A percentile compares a stretch with the other conserved stretches of the same genome.
These are phyloP conservation scores for Trichomalopsis sarcophagae DNA, from an alignment of 1,140 invertebrate genomes.

Conservation along the genomic window DNA sequence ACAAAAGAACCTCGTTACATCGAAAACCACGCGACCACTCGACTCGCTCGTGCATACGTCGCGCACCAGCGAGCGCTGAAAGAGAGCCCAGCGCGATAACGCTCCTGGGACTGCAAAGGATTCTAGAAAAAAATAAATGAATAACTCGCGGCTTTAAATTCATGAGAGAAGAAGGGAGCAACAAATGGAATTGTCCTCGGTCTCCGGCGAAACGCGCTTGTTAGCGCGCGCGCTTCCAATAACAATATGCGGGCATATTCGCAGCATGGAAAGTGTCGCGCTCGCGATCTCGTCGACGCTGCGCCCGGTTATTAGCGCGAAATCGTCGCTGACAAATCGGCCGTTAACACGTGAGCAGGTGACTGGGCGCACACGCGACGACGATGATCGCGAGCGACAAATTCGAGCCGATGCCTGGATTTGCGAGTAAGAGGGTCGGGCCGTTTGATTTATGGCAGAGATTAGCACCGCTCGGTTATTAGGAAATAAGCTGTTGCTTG, in stretches of 20 bases:
- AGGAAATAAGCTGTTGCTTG: background rate
- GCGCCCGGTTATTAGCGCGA: background rate
- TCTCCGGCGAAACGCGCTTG: background rate
- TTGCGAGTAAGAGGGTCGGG: background rate
- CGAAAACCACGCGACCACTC: background rate
- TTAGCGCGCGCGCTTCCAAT: constrained; percentile 31
- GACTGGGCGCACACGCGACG: background rate
- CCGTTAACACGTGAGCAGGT: background rate
- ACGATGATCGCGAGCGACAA: background rate
- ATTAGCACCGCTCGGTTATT: background rate
- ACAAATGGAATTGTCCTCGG: constrained; percentile 21
- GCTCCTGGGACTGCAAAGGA: background rate
- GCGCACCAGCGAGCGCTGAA: background rate
- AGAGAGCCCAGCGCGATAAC: background rate
- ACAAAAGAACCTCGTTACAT: background rate
- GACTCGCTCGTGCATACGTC: background rate
- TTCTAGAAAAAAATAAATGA: background rate
- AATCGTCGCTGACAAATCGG: constrained; percentile 3
- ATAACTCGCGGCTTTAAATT: constrained; percentile 25
- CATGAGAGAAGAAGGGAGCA: background rate
- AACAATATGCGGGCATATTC: constrained; percentile 9
- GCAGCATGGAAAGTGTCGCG: too few relatives aligned
- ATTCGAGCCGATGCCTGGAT: background rate
- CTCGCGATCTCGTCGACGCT: background rate
- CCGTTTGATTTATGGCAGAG: background rate